A percentile compares a stretch with the other conserved stretches of the same genome.
Evolutionary conservation across 2,797 vertebrate species (phyloP).

Genomic region (Poeciliopsis presidionis): DNA sequence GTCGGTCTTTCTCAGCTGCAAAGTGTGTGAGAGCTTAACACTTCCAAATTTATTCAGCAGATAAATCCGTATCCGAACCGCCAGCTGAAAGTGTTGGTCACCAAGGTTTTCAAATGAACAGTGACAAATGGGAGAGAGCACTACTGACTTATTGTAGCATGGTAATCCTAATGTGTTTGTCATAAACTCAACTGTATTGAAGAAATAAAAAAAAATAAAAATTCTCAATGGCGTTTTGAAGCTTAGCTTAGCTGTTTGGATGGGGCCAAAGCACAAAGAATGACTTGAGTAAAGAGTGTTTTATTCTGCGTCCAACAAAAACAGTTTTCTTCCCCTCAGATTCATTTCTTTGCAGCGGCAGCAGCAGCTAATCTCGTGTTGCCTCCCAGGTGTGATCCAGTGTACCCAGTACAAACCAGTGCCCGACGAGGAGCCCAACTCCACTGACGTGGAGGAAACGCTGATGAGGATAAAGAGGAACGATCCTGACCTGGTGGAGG

Average conservation of each 20-base stretch:
- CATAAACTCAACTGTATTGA: background rate
- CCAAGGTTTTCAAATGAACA: background rate
- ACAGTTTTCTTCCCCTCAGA: background rate
- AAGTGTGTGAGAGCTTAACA: slow-evolving; percentile 18
- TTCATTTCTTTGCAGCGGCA: too few species aligned
- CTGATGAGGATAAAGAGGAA: slow-evolving; percentile 88
- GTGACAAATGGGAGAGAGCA: background rate
- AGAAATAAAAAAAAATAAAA: background rate
- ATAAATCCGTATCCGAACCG: slow-evolving; percentile 1
- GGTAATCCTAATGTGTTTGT: background rate
- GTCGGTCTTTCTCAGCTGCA: slow-evolving; percentile 23
- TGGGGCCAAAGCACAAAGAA: background rate
- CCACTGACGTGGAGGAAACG: slow-evolving; percentile 93
- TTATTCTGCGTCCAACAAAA: background rate
- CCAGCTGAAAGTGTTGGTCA: background rate
- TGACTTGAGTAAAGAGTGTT: background rate
- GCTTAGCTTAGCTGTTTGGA: background rate
- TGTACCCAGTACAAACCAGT: slow-evolving; percentile 96
- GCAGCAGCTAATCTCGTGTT: slow-evolving; percentile 4
- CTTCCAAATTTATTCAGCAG: slow-evolving; percentile 39
- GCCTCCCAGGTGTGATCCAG: slow-evolving; percentile 80
- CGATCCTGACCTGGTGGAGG: slow-evolving; percentile 91
- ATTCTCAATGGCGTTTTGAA: background rate
- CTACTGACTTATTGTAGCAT: background rate
- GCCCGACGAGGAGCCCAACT: slow-evolving; percentile 94